These are phyloP conservation scores for Anguilla rostrata DNA, from an alignment of 2,113 vertebrate species.

Conservation along the genomic window DNA sequence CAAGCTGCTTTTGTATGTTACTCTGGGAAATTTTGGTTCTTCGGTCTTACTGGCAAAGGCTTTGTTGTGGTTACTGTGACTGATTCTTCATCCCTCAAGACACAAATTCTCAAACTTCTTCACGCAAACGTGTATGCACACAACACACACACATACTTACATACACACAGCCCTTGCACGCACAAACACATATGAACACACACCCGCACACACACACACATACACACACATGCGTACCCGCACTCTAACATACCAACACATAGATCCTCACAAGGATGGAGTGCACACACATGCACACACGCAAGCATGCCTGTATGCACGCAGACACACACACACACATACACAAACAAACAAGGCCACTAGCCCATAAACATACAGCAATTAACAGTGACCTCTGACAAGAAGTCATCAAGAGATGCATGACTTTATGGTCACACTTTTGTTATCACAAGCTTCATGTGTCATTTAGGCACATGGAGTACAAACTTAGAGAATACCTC, in stretches of 20 bases:
- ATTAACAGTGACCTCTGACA: not conserved
- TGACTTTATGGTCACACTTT: not conserved
- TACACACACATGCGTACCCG: not conserved
- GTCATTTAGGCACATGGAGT: not conserved
- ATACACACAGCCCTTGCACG: not conserved
- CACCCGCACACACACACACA: not conserved
- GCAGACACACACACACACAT: not conserved
- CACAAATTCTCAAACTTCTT: not conserved
- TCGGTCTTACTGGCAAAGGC: not conserved
- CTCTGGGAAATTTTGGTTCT: not conserved
- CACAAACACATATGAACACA: not conserved
- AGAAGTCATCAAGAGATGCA: not conserved
- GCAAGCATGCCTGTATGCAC: not conserved
- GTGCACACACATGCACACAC: not conserved
- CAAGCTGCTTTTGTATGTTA: not conserved
- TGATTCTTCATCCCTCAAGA: no score
- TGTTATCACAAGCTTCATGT: not conserved
- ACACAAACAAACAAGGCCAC: not conserved
- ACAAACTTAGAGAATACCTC: not conserved
- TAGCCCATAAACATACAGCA: not conserved
- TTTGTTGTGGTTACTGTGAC: not conserved
- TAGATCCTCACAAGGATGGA: not conserved
- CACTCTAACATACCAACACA: not conserved
- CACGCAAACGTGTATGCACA: no score
- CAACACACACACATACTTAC: not conserved